Evolutionary conservation across 2,888 invertebrate genomes (phyloP).

Genomic region (Thymelicus lineola): DNA sequence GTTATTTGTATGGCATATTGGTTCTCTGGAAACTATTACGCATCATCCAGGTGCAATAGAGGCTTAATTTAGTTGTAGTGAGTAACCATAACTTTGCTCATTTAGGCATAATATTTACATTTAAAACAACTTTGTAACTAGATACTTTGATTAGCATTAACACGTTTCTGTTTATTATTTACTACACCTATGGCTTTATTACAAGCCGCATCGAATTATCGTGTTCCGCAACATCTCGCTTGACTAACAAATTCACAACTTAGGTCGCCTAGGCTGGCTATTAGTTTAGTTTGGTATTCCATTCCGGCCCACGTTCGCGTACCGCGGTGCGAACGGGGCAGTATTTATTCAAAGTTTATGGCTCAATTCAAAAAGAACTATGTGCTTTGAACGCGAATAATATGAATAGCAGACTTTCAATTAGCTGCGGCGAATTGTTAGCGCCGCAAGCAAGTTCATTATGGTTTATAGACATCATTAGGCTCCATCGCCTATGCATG

Average conservation of each 20-base stretch:
- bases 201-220: constrained; percentile 47
- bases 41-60: neutral
- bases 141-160: constrained; percentile 36
- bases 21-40: constrained; percentile 1
- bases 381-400: constrained; percentile 69
- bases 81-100: constrained; percentile 3
- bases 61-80: neutral
- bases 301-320: constrained; percentile 52
- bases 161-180: constrained; percentile 44
- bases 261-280: constrained; percentile 40
- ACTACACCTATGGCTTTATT: constrained; percentile 44
- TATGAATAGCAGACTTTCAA: constrained; percentile 73
- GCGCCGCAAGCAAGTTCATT: constrained; percentile 52
- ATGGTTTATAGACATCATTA: constrained; percentile 43
- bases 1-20: neutral
- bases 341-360: constrained; percentile 62
- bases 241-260: constrained; percentile 51
- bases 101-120: constrained; percentile 33
- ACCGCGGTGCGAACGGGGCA: constrained; percentile 44
- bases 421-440: constrained; percentile 68
- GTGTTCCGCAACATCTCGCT: constrained; percentile 49
- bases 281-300: constrained; percentile 50
- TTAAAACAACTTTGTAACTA: constrained; percentile 25
- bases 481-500: constrained; percentile 36
- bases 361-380: constrained; percentile 73